phyloP scores from a whole-genome alignment of 2,113 vertebrate species.

The Pollimyrus isidori region DNA sequence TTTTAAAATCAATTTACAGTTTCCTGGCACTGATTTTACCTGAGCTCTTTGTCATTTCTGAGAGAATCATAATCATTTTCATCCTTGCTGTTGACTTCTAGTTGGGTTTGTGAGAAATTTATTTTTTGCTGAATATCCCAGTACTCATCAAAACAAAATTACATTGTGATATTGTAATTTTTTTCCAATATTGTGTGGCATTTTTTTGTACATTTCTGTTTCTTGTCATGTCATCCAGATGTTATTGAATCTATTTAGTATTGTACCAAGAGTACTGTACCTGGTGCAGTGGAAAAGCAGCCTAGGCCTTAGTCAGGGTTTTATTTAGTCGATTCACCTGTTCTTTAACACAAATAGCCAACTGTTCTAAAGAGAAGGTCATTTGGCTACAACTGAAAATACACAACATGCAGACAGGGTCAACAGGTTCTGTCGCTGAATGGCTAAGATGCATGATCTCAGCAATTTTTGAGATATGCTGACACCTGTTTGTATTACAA shows the following conservation, averaged over 20 bases:
- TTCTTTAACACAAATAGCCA: not conserved
- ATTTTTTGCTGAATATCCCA: not conserved
- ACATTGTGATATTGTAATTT: not conserved
- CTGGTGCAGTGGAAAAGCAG: not conserved
- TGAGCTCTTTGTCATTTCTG: not conserved
- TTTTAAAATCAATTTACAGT: not conserved
- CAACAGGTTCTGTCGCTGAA: not conserved
- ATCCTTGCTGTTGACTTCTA: not conserved
- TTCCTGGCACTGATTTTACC: not conserved
- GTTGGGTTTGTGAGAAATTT: not conserved
- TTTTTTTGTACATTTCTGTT: not conserved
- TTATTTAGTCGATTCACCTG: not conserved
- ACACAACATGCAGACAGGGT: not conserved
- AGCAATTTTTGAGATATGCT: not conserved
- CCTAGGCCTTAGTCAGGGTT: not conserved
- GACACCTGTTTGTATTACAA: not conserved
- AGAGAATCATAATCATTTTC: not conserved
- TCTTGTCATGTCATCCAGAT: not conserved
- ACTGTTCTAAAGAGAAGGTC: not conserved
- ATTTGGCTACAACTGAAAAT: not conserved
- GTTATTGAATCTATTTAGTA: not conserved
- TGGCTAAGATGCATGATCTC: not conserved
- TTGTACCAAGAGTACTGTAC: not conserved
- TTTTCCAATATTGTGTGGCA: not conserved
- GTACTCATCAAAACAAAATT: not conserved